phyloP scores from a whole-genome alignment of 2,797 vertebrate species.

The Lophotriccus pileatus region DNA sequence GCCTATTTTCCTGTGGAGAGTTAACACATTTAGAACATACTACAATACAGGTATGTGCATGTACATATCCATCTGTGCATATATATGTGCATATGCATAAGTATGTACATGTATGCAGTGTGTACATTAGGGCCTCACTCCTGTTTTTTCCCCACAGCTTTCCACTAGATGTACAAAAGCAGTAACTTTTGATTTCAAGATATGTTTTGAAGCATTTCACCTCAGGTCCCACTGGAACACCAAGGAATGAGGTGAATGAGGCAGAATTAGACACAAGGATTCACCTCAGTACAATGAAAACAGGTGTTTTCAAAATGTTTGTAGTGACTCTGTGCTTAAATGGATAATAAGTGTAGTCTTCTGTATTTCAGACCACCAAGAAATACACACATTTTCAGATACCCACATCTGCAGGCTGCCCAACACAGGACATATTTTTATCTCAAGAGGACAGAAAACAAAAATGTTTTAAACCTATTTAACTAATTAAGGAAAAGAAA shows the following conservation, averaged over 20 bases:
- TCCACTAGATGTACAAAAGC: not conserved
- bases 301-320: not conserved
- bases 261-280: not conserved
- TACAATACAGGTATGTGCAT: not conserved
- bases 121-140: not conserved
- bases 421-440: not conserved
- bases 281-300: not conserved
- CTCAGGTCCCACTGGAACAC: not conserved
- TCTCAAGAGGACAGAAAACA: not conserved
- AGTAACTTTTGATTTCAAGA: not conserved
- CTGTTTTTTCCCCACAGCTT: not conserved
- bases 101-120: not conserved
- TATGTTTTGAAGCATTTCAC: not conserved
- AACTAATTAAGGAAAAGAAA: not conserved
- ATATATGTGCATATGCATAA: not conserved
- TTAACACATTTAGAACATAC: not conserved
- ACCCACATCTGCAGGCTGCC: not conserved
- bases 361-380: not conserved
- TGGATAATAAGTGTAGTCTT: not conserved
- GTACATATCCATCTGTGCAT: fast-evolving
- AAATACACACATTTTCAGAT: not conserved
- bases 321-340: not conserved
- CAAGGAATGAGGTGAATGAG: not conserved
- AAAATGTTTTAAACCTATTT: not conserved
- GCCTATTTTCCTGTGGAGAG: not conserved